These are phyloP conservation scores for Thalassophryne amazonica DNA, from an alignment of 2,797 vertebrate genomes.

Conservation along the genomic window DNA sequence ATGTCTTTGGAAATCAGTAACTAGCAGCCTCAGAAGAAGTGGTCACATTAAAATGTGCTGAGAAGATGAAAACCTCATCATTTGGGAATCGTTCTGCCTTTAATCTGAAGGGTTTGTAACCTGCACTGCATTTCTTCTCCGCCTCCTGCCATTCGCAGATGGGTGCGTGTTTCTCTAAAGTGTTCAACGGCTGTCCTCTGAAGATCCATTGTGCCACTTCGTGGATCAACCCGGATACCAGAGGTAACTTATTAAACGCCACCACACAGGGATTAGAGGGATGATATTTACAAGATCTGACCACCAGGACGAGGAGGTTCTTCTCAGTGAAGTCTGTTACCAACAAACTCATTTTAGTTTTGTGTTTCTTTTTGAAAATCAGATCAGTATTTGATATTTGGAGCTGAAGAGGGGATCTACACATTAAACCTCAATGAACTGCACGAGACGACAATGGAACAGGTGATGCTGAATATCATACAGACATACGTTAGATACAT, in stretches of 20 bases:
- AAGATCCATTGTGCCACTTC: slow-evolving; percentile 98
- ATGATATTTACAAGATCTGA: neutral
- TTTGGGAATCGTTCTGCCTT: too few species aligned
- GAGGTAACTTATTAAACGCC: slow-evolving; percentile 75
- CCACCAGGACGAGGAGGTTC: neutral
- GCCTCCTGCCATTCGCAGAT: slow-evolving; percentile 72
- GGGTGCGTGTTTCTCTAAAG: slow-evolving; percentile 99
- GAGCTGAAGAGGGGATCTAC: slow-evolving; percentile 97
- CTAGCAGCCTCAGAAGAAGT: neutral
- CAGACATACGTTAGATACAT: too few species aligned
- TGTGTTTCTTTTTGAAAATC: slow-evolving; percentile 49
- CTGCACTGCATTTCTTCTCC: neutral
- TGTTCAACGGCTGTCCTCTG: slow-evolving; percentile 97
- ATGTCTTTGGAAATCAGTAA: neutral
- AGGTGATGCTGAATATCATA: slow-evolving; percentile 71
- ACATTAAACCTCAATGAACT: slow-evolving; percentile 98
- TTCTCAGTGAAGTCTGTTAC: neutral
- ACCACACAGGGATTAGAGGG: neutral
- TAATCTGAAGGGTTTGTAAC: neutral
- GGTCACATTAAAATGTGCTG: too few species aligned
- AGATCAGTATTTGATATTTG: slow-evolving; percentile 99
- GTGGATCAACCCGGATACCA: slow-evolving; percentile 97
- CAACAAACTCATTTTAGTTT: neutral
- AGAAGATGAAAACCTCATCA: too few species aligned
- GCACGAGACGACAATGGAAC: slow-evolving; percentile 98